Conservation (phyloP, 2,113 vertebrate species). For the Pangasianodon hypophthalmus region DNA sequence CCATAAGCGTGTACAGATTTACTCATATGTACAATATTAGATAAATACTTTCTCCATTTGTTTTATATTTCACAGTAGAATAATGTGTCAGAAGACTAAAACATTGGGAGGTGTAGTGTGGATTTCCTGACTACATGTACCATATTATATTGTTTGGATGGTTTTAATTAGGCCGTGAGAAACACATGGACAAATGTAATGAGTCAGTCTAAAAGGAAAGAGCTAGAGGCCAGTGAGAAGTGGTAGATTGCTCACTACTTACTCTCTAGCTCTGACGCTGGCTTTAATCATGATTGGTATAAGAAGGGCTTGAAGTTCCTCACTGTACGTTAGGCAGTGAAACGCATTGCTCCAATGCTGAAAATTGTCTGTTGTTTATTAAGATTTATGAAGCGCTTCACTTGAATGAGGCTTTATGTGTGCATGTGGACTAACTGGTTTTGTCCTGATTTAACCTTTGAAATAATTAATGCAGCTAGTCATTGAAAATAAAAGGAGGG, state of each 20-base stretch:
- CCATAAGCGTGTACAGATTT: background rate
- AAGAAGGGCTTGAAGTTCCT: background rate
- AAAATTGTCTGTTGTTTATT: background rate
- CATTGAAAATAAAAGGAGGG: constrained; percentile 9
- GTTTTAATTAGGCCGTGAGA: constrained; percentile 16
- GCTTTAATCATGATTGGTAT: background rate
- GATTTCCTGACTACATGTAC: background rate
- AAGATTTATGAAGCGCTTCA: background rate
- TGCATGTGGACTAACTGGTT: constrained; percentile 38
- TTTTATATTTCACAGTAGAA: background rate
- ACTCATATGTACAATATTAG: background rate
- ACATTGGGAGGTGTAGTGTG: background rate
- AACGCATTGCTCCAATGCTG: background rate
- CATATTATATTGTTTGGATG: background rate
- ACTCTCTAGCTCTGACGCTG: background rate
- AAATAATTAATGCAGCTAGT: constrained; percentile 11
- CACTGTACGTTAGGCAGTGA: background rate
- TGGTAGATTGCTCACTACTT: background rate
- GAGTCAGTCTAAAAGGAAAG: background rate
- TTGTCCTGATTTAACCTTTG: constrained; percentile 12
- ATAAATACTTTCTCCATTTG: background rate
- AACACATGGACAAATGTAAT: background rate
- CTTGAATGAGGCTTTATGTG: background rate
- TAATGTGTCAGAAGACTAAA: background rate
- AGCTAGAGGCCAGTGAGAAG: background rate